Evolutionary conservation across 2,113 vertebrate genomes (phyloP).

Genomic region (Nestor notabilis): DNA sequence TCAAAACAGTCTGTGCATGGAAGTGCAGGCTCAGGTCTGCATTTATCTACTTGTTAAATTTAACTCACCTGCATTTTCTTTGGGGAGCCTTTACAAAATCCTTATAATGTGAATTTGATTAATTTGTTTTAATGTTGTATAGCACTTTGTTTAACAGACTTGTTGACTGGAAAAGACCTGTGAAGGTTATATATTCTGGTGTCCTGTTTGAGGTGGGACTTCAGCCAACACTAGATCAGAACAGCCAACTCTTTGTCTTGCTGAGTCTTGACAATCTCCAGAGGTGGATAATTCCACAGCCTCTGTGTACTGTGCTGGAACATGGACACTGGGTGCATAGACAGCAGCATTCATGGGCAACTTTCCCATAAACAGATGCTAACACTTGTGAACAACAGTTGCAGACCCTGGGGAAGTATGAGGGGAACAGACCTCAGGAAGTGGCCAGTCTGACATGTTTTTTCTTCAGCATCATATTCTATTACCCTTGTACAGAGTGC

Average conservation of each 20-base stretch:
- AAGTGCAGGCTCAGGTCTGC: neutral
- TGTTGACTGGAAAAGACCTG: neutral
- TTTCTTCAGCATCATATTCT: neutral
- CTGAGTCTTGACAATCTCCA: neutral
- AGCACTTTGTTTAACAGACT: neutral
- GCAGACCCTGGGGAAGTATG: neutral
- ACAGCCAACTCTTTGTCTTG: neutral
- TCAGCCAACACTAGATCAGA: neutral
- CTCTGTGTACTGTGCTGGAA: neutral
- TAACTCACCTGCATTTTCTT: neutral
- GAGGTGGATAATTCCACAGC: neutral
- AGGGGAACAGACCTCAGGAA: neutral
- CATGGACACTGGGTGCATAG: neutral
- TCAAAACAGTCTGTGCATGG: neutral
- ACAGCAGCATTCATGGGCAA: neutral
- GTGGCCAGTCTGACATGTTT: neutral
- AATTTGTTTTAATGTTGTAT: neutral
- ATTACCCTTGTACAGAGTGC: neutral
- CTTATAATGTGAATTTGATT: neutral
- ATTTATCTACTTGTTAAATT: neutral
- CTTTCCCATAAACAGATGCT: neutral
- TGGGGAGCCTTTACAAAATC: neutral
- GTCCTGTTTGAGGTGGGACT: neutral
- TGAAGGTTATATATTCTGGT: neutral
- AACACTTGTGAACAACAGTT: neutral